A percentile compares a stretch with the other conserved stretches of the same genome.
Evolutionary conservation across 2,113 vertebrate genomes (phyloP).

Genomic region (Atlantisia rogersi): DNA sequence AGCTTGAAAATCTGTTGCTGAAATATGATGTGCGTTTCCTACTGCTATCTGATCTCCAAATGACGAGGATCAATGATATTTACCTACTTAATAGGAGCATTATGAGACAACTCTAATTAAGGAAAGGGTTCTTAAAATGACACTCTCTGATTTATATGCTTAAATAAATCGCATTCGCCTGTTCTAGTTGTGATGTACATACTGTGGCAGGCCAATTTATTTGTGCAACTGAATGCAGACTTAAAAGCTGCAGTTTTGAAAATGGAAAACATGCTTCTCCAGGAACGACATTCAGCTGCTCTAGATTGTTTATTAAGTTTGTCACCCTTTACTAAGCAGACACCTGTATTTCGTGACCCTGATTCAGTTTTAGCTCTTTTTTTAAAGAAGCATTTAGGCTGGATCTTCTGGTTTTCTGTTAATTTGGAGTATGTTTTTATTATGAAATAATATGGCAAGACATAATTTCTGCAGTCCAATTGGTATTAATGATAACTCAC

Average conservation of each 20-base stretch:
- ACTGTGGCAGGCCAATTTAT: not conserved
- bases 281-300: not conserved
- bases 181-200: not conserved
- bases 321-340: not conserved
- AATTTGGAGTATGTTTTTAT: not conserved
- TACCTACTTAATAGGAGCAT: not conserved
- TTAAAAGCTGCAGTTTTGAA: not conserved
- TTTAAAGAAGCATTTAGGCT: not conserved
- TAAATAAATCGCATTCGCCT: not conserved
- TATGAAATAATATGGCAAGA: conserved; percentile 41
- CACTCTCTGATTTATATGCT: not conserved
- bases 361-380: not conserved
- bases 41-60: not conserved
- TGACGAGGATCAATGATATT: not conserved
- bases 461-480: conserved; percentile 44
- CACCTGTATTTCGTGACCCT: not conserved
- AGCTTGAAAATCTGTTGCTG: not conserved
- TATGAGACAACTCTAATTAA: not conserved
- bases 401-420: not conserved
- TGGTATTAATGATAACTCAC: conserved; percentile 49
- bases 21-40: not conserved
- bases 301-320: not conserved
- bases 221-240: not conserved
- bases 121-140: not conserved
- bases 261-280: not conserved